Base-by-base conservation (phyloP, 1,140 invertebrate genomes). In the Drosophila nigromelanica region DNA sequence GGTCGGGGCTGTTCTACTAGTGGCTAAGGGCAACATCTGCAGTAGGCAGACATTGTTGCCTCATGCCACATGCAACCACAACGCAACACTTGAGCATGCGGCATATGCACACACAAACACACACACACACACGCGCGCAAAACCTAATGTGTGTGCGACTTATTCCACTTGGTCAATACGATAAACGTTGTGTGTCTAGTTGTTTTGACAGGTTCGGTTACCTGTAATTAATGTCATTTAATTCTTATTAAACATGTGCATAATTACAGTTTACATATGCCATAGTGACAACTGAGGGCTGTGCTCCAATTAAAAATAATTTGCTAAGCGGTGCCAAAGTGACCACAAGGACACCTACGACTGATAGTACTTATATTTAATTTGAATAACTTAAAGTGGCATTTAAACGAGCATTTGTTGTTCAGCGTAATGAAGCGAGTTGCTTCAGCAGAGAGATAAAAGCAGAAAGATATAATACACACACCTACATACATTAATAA, bases 231-330 rank as follows among this genome's bases (percentile, higher is more conserved):
- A 68, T 73, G 72, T 76, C 52, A 82, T 72, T 76, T 85, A 80
- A 85, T 76, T 80, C 48, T 52, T 50, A 83, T 80, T 76, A 69
- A 75, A 76, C 76, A 83, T 79, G 76, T 66, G 67, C 76, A 79
- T 79, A 48, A 82, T 83, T 78, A 66, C 42, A 39, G 43, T 48
- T 39, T 27, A 35, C 30, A 50, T 5, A 3, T 4, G 24, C 21
- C 21, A 24, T 4, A 5, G 12, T 35, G 42, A 8, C 43, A 60
- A 48, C 43, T 37, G 24, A 50, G 24, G 33, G n/a, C 35, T 39
- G 21, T 14, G 59, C 10, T 50, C 55, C 52, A 59, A 33, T 67
- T 72, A 51, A 60, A 42, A 62, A 35, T 45, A 51, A 67, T 59
- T 76, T 40, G 45, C 52, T 59, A 59, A 59, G 51, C n/a, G 43